phyloP scores from a whole-genome alignment of 2,113 vertebrate species.

The Polypterus bichir region DNA sequence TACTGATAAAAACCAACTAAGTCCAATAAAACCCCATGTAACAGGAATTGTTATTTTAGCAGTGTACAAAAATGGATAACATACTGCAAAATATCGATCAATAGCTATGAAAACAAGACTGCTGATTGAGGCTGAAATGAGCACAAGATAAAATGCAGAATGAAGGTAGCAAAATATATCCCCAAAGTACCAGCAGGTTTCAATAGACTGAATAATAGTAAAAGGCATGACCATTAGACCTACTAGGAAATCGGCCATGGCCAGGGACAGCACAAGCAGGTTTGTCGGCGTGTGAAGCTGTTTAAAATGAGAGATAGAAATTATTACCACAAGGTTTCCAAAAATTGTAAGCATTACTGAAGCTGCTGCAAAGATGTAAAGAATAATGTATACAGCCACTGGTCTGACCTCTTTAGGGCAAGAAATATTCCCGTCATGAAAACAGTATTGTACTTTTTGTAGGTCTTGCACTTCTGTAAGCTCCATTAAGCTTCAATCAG shows the following conservation, averaged over 20 bases:
- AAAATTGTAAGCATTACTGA: constrained; percentile 5
- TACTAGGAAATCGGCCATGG: constrained; percentile 8
- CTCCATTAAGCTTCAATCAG: no score
- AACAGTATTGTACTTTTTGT: constrained; percentile 4
- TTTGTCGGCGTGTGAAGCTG: constrained; percentile 14
- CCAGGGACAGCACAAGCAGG: constrained; percentile 5
- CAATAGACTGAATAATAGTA: background rate
- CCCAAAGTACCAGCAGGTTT: constrained; percentile 12
- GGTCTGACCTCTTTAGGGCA: background rate
- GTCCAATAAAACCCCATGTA: background rate
- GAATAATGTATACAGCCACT: background rate
- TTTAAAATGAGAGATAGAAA: constrained; percentile 13
- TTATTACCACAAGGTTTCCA: constrained; percentile 7
- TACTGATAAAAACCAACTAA: background rate
- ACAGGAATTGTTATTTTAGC: constrained; percentile 4
- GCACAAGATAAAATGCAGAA: background rate
- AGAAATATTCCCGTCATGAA: background rate
- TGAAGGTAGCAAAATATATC: constrained; percentile 1
- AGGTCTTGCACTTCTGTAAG: no score
- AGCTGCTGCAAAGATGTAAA: constrained; percentile 6
- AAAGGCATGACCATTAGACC: constrained; percentile 3
- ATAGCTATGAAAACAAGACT: constrained; percentile 5
- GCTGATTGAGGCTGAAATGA: constrained; percentile 3
- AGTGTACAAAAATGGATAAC: constrained; percentile 4
- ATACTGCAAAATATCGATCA: constrained; percentile 6